Conservation (phyloP, 2,113 vertebrate species). For the Sardina pilchardus region DNA sequence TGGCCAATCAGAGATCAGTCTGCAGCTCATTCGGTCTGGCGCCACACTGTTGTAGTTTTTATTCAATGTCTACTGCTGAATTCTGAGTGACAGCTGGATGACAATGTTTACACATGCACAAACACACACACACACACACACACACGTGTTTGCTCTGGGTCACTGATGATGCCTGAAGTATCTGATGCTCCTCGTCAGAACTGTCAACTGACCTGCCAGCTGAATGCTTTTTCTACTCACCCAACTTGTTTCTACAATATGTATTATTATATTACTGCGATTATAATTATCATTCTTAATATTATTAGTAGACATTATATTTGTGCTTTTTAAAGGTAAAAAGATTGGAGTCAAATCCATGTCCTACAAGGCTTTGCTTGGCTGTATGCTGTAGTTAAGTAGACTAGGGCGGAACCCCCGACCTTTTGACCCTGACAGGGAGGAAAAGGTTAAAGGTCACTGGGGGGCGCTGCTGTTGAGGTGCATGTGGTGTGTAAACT, state of each 20-base stretch:
- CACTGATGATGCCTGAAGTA: not conserved
- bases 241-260: conserved; percentile 2
- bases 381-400: not conserved
- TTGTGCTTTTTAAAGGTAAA: conserved; percentile 20
- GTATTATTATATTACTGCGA: conserved; percentile 14
- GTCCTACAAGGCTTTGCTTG: not conserved
- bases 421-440: not conserved
- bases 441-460: not conserved
- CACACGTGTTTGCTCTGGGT: not conserved
- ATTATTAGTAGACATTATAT: conserved; percentile 25
- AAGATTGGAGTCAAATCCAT: not conserved
- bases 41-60: not conserved
- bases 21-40: not conserved
- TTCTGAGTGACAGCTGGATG: not conserved
- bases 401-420: not conserved
- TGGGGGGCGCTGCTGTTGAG: conserved; percentile 14
- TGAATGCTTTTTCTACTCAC: not conserved
- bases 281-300: not conserved
- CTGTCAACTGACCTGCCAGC: not conserved
- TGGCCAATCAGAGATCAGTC: not conserved
- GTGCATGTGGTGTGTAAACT: conserved; percentile 1
- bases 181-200: not conserved
- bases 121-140: conserved; percentile 4
- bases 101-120: not conserved
- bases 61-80: not conserved